Evolutionary conservation across 2,888 invertebrate species (phyloP).

Genomic region (Caenorhabditis becei): DNA sequence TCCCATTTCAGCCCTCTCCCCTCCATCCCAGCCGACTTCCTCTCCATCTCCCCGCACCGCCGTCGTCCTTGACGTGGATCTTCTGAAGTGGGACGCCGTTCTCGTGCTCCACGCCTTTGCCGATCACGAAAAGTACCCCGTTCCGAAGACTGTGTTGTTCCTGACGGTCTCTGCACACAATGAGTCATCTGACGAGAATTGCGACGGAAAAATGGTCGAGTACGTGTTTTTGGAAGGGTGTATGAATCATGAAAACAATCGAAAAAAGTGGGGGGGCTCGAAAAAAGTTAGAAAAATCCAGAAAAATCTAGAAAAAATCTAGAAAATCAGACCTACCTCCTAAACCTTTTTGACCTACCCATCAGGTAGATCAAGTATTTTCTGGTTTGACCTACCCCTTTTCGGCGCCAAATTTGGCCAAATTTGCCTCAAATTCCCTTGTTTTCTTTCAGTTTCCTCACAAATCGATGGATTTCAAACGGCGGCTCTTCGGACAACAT

Average conservation of each 20-base stretch:
- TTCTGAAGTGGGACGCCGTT: conserved; percentile 63
- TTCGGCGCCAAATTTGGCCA: neutral
- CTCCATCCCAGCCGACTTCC: neutral
- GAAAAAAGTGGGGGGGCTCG: no score
- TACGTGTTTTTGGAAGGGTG: no score
- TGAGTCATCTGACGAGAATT: conserved; percentile 13
- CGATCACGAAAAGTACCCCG: conserved; percentile 60
- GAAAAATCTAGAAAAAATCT: neutral
- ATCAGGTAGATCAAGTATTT: no score
- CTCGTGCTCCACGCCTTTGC: conserved; percentile 66
- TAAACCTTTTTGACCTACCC: conserved; percentile 18
- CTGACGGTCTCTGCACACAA: conserved; percentile 44
- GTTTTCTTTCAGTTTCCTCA: conserved; percentile 49
- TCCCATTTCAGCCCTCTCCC: conserved; percentile 41
- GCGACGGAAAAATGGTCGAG: conserved; percentile 49
- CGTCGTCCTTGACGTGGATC: conserved; percentile 49
- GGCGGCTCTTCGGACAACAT: conserved; percentile 62
- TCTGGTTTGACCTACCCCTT: neutral
- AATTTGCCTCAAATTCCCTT: neutral
- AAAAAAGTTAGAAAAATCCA: no score
- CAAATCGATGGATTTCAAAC: conserved; percentile 50
- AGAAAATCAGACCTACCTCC: neutral
- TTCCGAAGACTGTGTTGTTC: conserved; percentile 49
- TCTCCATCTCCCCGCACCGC: conserved; percentile 22
- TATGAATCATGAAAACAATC: no score